These are phyloP conservation scores for Galerucella nymphaeae DNA, from an alignment of 2,888 invertebrate genomes.

Conservation along the genomic window DNA sequence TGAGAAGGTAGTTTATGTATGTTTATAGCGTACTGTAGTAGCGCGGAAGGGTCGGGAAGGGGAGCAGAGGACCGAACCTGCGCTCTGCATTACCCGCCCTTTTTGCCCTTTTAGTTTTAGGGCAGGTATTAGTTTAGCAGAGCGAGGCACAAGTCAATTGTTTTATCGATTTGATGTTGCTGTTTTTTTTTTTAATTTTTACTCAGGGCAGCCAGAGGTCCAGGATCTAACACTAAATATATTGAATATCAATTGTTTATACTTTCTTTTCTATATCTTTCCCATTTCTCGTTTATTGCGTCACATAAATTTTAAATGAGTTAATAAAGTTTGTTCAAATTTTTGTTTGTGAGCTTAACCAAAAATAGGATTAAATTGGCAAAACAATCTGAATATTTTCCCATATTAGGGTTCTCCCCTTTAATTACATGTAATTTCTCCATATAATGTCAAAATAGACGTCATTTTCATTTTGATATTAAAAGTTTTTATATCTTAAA, in stretches of 20 bases:
- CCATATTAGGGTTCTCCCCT: too few relatives aligned
- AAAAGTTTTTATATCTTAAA: too few relatives aligned
- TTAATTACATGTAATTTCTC: too few relatives aligned
- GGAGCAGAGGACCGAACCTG: constrained; percentile 56
- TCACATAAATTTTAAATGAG: too few relatives aligned
- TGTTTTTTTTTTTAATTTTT: constrained; percentile 42
- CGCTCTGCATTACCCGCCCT: constrained; percentile 62
- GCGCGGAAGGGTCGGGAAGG: constrained; percentile 51
- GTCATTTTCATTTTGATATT: too few relatives aligned
- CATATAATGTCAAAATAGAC: too few relatives aligned
- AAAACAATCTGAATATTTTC: too few relatives aligned
- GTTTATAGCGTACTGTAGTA: constrained; percentile 66
- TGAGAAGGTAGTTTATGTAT: constrained; percentile 65
- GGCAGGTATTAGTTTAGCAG: constrained; percentile 63
- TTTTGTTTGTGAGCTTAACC: too few relatives aligned
- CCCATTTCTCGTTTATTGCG: background rate
- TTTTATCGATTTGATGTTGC: constrained; percentile 57
- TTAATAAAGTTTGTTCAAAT: too few relatives aligned
- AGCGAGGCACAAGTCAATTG: constrained; percentile 57
- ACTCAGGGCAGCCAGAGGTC: constrained; percentile 47
- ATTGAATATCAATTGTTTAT: background rate
- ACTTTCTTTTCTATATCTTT: background rate
- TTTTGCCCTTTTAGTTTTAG: constrained; percentile 51
- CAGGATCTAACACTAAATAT: constrained; percentile 15
- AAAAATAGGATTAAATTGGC: too few relatives aligned